A percentile compares a stretch with the other conserved stretches of the same genome.
Evolutionary conservation across 2,888 invertebrate species (phyloP).

Genomic region (Syrphus vitripennis): DNA sequence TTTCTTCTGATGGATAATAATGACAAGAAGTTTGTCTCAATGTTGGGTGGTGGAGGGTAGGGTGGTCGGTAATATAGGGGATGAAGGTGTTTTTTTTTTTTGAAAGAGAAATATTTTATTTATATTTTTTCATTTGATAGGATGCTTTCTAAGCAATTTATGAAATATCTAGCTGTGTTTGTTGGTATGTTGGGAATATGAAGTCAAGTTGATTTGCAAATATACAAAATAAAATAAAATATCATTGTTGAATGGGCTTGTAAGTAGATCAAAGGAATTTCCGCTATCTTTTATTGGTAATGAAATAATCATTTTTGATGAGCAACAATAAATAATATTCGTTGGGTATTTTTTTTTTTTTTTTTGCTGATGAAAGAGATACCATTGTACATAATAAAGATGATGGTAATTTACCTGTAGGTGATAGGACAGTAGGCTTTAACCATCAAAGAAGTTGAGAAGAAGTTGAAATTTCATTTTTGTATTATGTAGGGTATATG

Average conservation of each 20-base stretch:
- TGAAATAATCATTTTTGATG: constrained; percentile 10
- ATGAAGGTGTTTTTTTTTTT: too few relatives aligned
- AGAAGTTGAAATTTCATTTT: too few relatives aligned
- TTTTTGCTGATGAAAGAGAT: neutral
- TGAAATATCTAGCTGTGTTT: neutral
- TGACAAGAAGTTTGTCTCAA: neutral
- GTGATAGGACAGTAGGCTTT: too few relatives aligned
- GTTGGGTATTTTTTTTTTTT: too few relatives aligned
- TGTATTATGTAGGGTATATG: too few relatives aligned
- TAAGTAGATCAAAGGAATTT: neutral
- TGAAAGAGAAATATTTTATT: neutral
- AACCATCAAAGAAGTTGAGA: too few relatives aligned
- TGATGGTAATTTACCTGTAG: neutral
- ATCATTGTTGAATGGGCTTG: neutral
- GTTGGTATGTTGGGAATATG: neutral
- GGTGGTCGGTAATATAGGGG: neutral
- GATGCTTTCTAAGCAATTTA: neutral
- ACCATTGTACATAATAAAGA: too few relatives aligned
- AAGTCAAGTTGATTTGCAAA: constrained; percentile 6
- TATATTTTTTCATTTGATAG: constrained; percentile 14
- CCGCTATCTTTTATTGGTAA: constrained; percentile 9
- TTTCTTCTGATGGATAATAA: constrained; percentile 20
- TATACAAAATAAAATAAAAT: neutral
- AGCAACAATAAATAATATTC: constrained; percentile 3
- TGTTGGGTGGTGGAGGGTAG: neutral